Conservation (phyloP, 1,140 invertebrate genomes). For the Magallana gigas region DNA sequence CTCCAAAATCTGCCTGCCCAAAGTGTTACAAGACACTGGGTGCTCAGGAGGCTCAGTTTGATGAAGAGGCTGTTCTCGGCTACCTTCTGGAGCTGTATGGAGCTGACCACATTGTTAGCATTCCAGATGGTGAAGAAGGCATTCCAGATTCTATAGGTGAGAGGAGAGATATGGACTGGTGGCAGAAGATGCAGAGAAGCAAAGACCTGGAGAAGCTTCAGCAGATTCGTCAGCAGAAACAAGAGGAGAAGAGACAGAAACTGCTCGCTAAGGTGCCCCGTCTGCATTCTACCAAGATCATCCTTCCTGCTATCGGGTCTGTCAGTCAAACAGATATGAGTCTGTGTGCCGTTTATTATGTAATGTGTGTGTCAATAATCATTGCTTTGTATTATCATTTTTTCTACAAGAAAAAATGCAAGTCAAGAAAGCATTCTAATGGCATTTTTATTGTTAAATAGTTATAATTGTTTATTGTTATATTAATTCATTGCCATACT, state of each 20-base stretch:
- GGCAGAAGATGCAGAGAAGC: constrained; percentile 69
- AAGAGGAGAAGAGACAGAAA: constrained; percentile 51
- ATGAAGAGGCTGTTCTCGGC: constrained; percentile 85
- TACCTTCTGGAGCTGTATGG: constrained; percentile 89
- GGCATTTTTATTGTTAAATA: too few relatives aligned
- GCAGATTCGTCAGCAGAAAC: constrained; percentile 52
- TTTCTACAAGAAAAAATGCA: constrained; percentile 27
- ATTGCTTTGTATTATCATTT: constrained; percentile 86
- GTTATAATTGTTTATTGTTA: too few relatives aligned
- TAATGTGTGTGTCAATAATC: constrained; percentile 85
- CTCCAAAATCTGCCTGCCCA: constrained; percentile 85
- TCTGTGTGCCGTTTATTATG: constrained; percentile 87
- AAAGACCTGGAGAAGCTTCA: constrained; percentile 69
- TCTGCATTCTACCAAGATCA: background rate
- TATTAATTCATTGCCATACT: too few relatives aligned
- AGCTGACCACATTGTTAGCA: constrained; percentile 59
- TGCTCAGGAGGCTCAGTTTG: constrained; percentile 82
- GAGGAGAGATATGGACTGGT: constrained; percentile 70
- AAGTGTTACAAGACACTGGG: constrained; percentile 82
- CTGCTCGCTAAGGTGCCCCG: background rate
- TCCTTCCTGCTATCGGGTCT: too few relatives aligned
- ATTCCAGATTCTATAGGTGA: background rate
- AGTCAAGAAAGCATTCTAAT: background rate
- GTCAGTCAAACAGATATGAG: constrained; percentile 84
- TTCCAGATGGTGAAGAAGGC: constrained; percentile 38